Conservation (phyloP, 2,113 vertebrate genomes). For the Empidonax traillii region DNA sequence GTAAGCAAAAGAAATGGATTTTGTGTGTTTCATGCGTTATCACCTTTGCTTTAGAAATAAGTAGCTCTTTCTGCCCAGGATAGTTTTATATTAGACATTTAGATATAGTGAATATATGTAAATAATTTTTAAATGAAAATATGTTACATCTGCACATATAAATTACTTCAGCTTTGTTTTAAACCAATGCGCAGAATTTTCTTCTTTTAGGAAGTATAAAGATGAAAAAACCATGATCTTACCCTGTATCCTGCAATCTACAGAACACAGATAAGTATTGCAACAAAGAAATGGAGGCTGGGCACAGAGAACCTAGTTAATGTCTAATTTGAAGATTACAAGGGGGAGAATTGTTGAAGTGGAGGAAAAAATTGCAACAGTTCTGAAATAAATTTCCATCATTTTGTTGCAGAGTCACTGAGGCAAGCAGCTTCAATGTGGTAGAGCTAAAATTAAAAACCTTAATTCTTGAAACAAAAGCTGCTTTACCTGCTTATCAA, state of each 20-base stretch:
- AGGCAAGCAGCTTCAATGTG: not conserved
- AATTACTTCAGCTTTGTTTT: conserved; percentile 19
- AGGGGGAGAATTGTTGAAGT: not conserved
- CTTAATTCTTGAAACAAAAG: not conserved
- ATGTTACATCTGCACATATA: not conserved
- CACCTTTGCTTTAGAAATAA: conserved; percentile 21
- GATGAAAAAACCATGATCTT: not conserved
- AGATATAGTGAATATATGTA: conserved; percentile 29
- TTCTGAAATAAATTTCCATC: conserved; percentile 41
- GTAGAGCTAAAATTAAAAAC: not conserved
- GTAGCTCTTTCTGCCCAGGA: not conserved
- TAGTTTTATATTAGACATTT: conserved; percentile 34
- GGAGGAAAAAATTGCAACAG: not conserved
- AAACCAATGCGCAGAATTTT: not conserved
- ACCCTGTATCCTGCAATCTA: not conserved
- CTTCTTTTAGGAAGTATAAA: conserved; percentile 6
- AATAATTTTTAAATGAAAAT: not conserved
- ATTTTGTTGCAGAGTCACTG: not conserved
- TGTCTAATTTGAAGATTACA: conserved; percentile 38
- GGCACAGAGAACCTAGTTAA: not conserved
- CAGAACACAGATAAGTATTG: not conserved
- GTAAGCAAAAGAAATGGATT: conserved; percentile 29
- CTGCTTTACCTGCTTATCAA: not conserved
- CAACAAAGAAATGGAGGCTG: not conserved
- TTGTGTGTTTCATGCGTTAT: not conserved